phyloP scores from a whole-genome alignment of 2,113 vertebrate genomes.

The Cyphomyrus discorhynchus region DNA sequence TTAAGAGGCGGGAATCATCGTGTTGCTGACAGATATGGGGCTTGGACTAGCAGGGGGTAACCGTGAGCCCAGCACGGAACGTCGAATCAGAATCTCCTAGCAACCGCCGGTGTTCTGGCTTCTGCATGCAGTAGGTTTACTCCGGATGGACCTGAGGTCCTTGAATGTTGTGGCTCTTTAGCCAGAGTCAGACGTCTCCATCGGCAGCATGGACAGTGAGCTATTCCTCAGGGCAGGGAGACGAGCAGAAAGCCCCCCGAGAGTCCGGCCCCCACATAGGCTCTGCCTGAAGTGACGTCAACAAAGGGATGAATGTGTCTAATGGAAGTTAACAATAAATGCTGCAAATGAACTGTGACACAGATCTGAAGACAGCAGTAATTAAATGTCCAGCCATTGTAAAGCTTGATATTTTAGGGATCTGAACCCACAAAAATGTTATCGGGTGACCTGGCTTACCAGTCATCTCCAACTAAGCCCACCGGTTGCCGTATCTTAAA shows the following conservation, averaged over 20 bases:
- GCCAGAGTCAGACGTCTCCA: not conserved
- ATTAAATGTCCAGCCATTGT: not conserved
- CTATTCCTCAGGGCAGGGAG: not conserved
- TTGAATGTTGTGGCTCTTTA: not conserved
- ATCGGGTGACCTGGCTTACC: not conserved
- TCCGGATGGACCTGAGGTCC: not conserved
- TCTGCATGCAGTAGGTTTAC: not conserved
- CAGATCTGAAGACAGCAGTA: not conserved
- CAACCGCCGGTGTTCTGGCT: not conserved
- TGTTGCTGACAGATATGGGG: not conserved
- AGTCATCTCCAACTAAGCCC: not conserved
- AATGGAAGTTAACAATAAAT: not conserved
- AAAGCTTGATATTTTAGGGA: not conserved
- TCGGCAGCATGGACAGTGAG: not conserved
- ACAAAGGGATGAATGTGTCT: not conserved
- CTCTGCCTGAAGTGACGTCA: not conserved
- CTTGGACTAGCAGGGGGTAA: not conserved
- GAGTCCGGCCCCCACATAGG: not conserved
- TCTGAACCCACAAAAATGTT: not conserved
- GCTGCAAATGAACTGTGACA: not conserved
- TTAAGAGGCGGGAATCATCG: not conserved
- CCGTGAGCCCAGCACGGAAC: not conserved
- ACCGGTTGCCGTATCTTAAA: not conserved
- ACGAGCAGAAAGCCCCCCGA: not conserved
- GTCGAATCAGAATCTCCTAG: not conserved